phyloP scores from a whole-genome alignment of 2,888 invertebrate species.

The Mythimna pallens region DNA sequence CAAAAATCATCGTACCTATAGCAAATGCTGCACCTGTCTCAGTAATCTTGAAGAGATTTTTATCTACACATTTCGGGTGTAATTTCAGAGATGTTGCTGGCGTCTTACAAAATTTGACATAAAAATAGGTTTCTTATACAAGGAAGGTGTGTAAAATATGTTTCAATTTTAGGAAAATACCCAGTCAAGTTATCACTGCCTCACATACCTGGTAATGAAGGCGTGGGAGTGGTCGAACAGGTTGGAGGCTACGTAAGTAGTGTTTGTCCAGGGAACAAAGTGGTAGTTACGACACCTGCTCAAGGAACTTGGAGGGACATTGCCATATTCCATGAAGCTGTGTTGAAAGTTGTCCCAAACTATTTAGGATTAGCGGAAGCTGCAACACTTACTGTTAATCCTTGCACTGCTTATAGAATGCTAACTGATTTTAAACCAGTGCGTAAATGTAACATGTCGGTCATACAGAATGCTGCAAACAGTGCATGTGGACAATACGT shows the following conservation, averaged over 20 bases:
- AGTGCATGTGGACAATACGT: slow-evolving; percentile 99
- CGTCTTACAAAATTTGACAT: neutral
- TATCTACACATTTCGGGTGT: neutral
- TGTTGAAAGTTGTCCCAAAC: slow-evolving; percentile 93
- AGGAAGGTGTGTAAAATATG: neutral
- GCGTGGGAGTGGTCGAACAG: slow-evolving; percentile 95
- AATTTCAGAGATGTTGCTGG: neutral
- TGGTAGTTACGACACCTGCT: slow-evolving; percentile 94
- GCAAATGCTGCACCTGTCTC: neutral
- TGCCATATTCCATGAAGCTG: slow-evolving; percentile 90
- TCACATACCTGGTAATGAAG: slow-evolving; percentile 97
- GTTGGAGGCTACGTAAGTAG: slow-evolving; percentile 91
- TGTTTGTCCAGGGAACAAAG: slow-evolving; percentile 93
- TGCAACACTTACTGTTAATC: slow-evolving; percentile 97
- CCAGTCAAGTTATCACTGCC: slow-evolving; percentile 93
- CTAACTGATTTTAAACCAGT: slow-evolving; percentile 96
- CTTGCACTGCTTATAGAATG: slow-evolving; percentile 99
- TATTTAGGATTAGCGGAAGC: slow-evolving; percentile 93
- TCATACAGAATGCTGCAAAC: slow-evolving; percentile 99
- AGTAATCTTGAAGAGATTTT: neutral
- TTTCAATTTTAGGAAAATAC: slow-evolving; percentile 80
- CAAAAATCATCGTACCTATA: neutral
- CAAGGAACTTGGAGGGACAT: slow-evolving; percentile 97
- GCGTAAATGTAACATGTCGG: slow-evolving; percentile 92
- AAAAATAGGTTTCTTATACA: neutral